Conservation (phyloP, 2,113 vertebrate genomes). For the Labrus mixtus region DNA sequence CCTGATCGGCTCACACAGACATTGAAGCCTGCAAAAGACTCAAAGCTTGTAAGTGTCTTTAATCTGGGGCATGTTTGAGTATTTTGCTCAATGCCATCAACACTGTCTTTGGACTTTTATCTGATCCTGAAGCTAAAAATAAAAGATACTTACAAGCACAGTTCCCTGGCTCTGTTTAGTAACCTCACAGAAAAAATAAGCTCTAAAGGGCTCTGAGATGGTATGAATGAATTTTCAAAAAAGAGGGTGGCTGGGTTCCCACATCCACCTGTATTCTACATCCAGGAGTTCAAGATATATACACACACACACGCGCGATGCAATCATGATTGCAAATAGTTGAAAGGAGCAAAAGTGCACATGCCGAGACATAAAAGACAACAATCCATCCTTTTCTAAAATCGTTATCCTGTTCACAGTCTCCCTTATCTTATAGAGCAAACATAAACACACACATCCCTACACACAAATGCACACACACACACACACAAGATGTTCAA, state of each 20-base stretch:
- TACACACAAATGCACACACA: constrained; percentile 9
- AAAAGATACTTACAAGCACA: constrained; percentile 51
- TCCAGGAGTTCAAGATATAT: constrained; percentile 9
- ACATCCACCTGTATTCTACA: constrained; percentile 44
- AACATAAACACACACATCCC: constrained; percentile 51
- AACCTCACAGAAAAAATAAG: constrained; percentile 55
- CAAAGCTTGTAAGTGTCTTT: constrained; percentile 50
- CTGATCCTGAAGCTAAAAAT: constrained; percentile 72
- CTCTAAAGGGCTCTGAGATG: constrained; percentile 17
- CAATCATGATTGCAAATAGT: constrained; percentile 28
- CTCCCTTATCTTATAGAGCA: constrained; percentile 54
- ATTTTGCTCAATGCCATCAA: constrained; percentile 43
- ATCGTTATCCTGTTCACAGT: constrained; percentile 47
- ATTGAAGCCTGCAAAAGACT: constrained; percentile 50
- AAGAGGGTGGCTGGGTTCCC: constrained; percentile 44
- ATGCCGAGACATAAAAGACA: constrained; percentile 52
- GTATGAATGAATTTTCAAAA: constrained; percentile 19
- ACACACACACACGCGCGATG: neutral
- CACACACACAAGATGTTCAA: constrained; percentile 64
- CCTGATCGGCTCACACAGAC: constrained; percentile 31
- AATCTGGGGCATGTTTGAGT: constrained; percentile 29
- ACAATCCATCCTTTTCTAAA: constrained; percentile 41
- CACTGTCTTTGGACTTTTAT: constrained; percentile 43
- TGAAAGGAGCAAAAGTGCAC: neutral
- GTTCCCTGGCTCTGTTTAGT: constrained; percentile 42